Conservation (phyloP, 1,140 invertebrate genomes). For the Augochlora pura region DNA sequence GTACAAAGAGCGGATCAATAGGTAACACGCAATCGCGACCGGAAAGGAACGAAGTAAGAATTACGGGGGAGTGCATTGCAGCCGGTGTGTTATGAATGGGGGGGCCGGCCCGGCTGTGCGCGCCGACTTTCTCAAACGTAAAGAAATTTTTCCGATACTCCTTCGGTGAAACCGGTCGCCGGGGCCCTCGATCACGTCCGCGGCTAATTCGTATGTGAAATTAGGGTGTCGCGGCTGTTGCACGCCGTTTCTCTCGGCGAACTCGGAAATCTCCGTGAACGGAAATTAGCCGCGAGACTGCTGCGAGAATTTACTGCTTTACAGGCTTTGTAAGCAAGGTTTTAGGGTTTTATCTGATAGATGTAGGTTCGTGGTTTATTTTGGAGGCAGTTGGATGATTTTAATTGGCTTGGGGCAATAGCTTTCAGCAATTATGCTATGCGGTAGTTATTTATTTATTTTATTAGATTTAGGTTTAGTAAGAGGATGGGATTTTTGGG, state of each 20-base stretch:
- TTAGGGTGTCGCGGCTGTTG: conserved; percentile 17
- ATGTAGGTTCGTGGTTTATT: too few species aligned
- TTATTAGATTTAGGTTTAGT: too few species aligned
- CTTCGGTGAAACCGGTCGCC: not conserved
- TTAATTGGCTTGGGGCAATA: too few species aligned
- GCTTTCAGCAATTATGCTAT: too few species aligned
- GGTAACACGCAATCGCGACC: not conserved
- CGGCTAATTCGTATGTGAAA: conserved; percentile 23
- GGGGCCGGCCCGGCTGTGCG: too few species aligned
- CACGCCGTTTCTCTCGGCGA: not conserved
- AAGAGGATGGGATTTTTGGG: too few species aligned
- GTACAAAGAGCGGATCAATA: conserved; percentile 10
- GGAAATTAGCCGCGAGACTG: too few species aligned
- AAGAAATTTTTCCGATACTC: conserved; percentile 5
- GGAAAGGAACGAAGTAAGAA: not conserved
- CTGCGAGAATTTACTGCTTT: too few species aligned
- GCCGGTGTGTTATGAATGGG: conserved; percentile 22
- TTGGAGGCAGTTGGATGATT: too few species aligned
- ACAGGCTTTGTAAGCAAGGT: too few species aligned
- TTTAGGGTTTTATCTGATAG: too few species aligned
- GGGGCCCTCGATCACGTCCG: not conserved
- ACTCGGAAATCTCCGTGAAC: not conserved
- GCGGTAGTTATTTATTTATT: too few species aligned
- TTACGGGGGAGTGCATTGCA: not conserved
- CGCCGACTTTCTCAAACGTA: not conserved